Conservation (phyloP, 2,797 vertebrate genomes). For the Micromesistius poutassou region DNA sequence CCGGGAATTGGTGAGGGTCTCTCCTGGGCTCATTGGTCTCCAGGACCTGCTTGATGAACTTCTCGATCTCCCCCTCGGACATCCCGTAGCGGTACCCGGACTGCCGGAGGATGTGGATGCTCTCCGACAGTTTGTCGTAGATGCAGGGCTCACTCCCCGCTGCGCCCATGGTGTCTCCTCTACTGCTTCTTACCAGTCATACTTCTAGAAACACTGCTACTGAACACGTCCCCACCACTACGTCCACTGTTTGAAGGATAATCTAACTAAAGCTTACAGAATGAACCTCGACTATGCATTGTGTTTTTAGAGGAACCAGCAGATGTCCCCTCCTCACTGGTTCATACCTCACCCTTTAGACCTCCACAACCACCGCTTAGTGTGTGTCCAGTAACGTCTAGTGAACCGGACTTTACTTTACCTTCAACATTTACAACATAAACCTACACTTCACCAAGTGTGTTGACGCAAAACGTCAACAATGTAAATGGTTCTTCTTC, state of each 20-base stretch:
- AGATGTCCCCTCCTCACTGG: background rate
- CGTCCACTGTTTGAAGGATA: background rate
- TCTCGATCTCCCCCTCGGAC: conserved; percentile 92
- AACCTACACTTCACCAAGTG: background rate
- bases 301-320: background rate
- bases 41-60: conserved; percentile 90
- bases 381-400: too few relatives aligned
- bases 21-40: conserved; percentile 89
- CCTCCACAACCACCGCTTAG: background rate
- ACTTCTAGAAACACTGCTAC: too few relatives aligned
- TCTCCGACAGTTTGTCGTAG: conserved; percentile 92
- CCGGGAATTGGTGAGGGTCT: conserved; percentile 82
- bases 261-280: background rate
- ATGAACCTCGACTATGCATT: background rate
- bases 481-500: background rate
- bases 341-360: background rate
- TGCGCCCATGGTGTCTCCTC: conserved; percentile 78
- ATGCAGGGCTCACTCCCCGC: conserved; percentile 87
- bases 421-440: background rate
- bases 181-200: too few relatives aligned
- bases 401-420: too few relatives aligned
- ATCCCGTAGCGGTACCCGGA: conserved; percentile 93
- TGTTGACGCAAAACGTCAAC: background rate
- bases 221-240: background rate
- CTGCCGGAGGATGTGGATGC: conserved; percentile 89